phyloP scores from a whole-genome alignment of 2,888 invertebrate genomes.

The Folsomia candida region DNA sequence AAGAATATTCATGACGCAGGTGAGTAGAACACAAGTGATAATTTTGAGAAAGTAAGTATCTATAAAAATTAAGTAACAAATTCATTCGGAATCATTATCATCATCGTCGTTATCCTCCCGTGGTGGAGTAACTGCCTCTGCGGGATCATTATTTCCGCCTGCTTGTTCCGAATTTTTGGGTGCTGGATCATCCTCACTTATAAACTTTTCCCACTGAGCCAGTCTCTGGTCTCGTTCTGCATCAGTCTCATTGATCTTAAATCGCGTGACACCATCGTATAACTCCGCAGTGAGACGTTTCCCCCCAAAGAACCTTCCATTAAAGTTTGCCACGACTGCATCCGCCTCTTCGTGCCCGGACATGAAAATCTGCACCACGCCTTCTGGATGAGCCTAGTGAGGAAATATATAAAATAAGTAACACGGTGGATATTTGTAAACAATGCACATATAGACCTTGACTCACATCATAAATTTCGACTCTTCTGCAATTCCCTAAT shows the following conservation, averaged over 20 bases:
- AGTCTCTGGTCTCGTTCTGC: constrained; percentile 77
- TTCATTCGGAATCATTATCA: too few relatives aligned
- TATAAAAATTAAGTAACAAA: too few relatives aligned
- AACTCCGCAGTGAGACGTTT: constrained; percentile 61
- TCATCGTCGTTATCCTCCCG: too few relatives aligned
- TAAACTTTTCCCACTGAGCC: constrained; percentile 81
- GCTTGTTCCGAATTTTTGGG: neutral
- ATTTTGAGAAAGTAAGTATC: too few relatives aligned
- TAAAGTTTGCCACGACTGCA: constrained; percentile 78
- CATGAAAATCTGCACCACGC: constrained; percentile 89
- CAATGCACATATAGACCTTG: neutral
- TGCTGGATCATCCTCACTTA: constrained; percentile 62
- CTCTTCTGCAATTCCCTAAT: constrained; percentile 87
- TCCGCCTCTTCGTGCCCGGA: constrained; percentile 87
- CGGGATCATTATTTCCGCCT: neutral
- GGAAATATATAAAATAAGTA: neutral
- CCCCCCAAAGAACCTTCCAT: constrained; percentile 87
- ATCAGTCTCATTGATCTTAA: constrained; percentile 85
- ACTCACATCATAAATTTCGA: constrained; percentile 84
- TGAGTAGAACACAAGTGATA: too few relatives aligned
- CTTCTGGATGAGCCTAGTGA: constrained; percentile 80
- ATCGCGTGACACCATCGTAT: constrained; percentile 65
- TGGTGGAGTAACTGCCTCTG: constrained; percentile 10
- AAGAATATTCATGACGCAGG: too few relatives aligned
- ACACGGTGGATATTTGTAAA: neutral